phyloP scores from a whole-genome alignment of 2,113 vertebrate genomes.

The Hippocampus guttulatus region DNA sequence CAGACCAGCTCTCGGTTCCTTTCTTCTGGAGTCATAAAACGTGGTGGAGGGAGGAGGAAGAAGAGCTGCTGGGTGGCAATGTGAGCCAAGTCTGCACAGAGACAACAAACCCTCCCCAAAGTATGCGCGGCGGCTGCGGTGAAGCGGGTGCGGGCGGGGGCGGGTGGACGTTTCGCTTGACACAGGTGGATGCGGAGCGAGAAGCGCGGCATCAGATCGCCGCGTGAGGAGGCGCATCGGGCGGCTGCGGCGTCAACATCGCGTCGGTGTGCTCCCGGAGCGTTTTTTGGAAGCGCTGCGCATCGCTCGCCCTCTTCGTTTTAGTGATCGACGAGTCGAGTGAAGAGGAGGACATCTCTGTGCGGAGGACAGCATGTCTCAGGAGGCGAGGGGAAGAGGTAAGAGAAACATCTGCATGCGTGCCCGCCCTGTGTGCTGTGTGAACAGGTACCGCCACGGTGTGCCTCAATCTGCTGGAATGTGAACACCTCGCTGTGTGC shows the following conservation, averaged over 20 bases:
- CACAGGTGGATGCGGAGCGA: conserved; percentile 35
- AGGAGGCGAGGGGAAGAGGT: conserved; percentile 68
- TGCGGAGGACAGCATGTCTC: conserved; percentile 67
- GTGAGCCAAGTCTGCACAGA: conserved; percentile 61
- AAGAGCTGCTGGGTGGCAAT: conserved; percentile 25
- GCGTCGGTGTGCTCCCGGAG: background rate
- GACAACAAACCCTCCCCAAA: conserved; percentile 39
- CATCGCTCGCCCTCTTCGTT: background rate
- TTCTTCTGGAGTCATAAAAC: conserved; percentile 35
- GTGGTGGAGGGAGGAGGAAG: conserved; percentile 30
- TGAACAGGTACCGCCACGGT: conserved; percentile 54
- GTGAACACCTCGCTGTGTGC: background rate
- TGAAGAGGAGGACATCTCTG: conserved; percentile 19
- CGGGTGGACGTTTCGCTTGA: conserved; percentile 12
- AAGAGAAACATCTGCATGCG: conserved; percentile 22
- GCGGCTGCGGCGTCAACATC: conserved; percentile 21
- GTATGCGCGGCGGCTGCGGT: conserved; percentile 28
- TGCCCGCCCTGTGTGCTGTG: conserved; percentile 9
- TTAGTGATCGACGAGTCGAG: background rate
- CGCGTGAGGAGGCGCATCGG: conserved; percentile 14
- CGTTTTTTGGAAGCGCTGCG: conserved; percentile 21
- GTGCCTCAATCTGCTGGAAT: conserved; percentile 20
- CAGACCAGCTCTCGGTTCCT: conserved; percentile 33
- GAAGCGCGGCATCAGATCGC: conserved; percentile 9
- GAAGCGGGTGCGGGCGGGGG: conserved; percentile 20